Evolutionary conservation across 1,140 invertebrate species (phyloP), one percentile per base, ranked within the genome.

Genomic region (Aphelenchoides avenae): DNA sequence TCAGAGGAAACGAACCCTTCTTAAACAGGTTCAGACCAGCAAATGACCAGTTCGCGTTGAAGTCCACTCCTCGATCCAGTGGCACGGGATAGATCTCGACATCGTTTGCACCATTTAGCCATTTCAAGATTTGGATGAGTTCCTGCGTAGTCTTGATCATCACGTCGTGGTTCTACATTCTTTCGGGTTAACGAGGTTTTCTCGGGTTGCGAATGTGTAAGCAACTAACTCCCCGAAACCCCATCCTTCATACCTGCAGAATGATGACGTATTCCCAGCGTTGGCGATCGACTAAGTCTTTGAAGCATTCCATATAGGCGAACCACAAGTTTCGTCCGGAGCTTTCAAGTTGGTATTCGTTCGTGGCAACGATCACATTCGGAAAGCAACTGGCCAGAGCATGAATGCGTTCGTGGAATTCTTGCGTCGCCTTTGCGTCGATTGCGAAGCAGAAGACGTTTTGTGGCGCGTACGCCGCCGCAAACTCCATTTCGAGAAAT

Each of bases 401-500:
- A 20, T 24, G 22, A 11, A 64, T 66, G 46, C 31, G 26, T 13
- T 31, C 31, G 18, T 71, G 57, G 43, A 64, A 64, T 3, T 36
- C 18, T 9, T 22, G 4, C 26, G 24, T 20, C 1, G 67, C 29
- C 18, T 64, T 64, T 11, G 57, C 24, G 29, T 64, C 62, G 15
- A 64, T 1, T 1, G 62, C 68, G 37, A 42, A 64, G 49, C 66
- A 64, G 52, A 71, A 64, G 31, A 36, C 41, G 43, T 64, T 64
- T 24, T 64, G 68, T 9, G 62, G 67, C 7, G 68, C 42, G 47
- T 71, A 64, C 7, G 15, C 36, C 3, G 61, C 61, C 3, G 62
- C 62, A 20, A 64, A 44, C 18, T 71, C 68, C 67, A 66, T 26
- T 64, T 64, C 62, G 11, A 64, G 15, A 4, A 70, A 40, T 9